phyloP scores from a whole-genome alignment of 2,113 vertebrate species.

The Pachycephala philippinensis region DNA sequence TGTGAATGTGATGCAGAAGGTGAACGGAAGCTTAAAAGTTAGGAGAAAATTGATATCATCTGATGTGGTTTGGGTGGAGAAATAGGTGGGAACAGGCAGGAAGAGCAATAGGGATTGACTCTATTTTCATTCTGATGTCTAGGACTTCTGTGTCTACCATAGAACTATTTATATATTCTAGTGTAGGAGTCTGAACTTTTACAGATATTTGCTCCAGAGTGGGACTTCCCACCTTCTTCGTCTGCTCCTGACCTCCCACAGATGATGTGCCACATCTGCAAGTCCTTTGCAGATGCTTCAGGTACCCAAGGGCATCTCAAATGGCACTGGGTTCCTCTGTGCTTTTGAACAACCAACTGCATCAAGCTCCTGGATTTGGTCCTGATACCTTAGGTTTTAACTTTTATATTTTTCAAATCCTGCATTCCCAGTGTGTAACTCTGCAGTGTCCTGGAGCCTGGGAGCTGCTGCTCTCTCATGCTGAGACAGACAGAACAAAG shows the following conservation, averaged over 20 bases:
- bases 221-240: background rate
- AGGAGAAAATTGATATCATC: background rate
- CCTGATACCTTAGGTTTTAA: too few species aligned
- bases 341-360: background rate
- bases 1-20: background rate
- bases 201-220: background rate
- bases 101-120: background rate
- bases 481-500: too few species aligned
- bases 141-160: rapidly evolving
- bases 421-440: too few species aligned
- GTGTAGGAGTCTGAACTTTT: background rate
- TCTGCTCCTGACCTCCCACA: background rate
- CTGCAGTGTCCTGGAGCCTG: too few species aligned
- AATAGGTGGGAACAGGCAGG: background rate
- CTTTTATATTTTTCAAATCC: too few species aligned
- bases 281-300: background rate
- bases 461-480: too few species aligned
- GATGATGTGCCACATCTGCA: background rate
- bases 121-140: background rate
- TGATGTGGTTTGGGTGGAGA: background rate
- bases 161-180: background rate
- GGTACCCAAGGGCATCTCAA: background rate
- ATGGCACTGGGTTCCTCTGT: background rate
- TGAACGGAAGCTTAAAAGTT: background rate
- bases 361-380: background rate